phyloP scores from a whole-genome alignment of 2,888 invertebrate species.

The Ommatoiulus sabulosus region DNA sequence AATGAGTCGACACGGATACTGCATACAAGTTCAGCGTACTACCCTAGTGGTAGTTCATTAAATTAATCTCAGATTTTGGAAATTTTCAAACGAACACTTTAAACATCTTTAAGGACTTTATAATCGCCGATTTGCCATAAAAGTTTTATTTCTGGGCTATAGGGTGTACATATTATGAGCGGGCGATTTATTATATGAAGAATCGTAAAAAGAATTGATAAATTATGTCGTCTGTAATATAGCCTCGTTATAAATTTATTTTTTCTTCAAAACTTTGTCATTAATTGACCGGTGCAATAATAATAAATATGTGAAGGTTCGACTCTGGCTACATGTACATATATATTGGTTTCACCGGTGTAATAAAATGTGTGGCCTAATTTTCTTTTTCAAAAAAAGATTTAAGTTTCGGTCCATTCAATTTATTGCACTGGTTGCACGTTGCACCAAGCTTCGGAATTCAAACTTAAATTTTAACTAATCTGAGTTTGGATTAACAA shows the following conservation, averaged over 20 bases:
- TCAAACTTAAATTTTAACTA: no score
- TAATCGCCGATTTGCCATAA: not conserved
- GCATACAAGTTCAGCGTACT: no score
- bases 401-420: not conserved
- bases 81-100: no score
- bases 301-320: slow-evolving; percentile 20
- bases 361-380: not conserved
- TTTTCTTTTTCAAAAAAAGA: not conserved
- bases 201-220: slow-evolving; percentile 6
- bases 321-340: not conserved
- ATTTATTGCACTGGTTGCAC: not conserved
- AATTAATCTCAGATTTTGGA: no score
- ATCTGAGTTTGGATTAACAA: no score
- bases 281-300: slow-evolving; percentile 27
- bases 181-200: not conserved
- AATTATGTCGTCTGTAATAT: not conserved
- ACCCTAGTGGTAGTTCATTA: no score
- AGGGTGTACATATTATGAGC: not conserved
- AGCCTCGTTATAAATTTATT: not conserved
- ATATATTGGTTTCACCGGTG: not conserved
- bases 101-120: not conserved
- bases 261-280: not conserved
- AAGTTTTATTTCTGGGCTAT: not conserved
- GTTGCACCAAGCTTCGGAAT: no score
- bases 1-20: no score